phyloP scores from a whole-genome alignment of 2,888 invertebrate species.

The Ectemnius lituratus region DNA sequence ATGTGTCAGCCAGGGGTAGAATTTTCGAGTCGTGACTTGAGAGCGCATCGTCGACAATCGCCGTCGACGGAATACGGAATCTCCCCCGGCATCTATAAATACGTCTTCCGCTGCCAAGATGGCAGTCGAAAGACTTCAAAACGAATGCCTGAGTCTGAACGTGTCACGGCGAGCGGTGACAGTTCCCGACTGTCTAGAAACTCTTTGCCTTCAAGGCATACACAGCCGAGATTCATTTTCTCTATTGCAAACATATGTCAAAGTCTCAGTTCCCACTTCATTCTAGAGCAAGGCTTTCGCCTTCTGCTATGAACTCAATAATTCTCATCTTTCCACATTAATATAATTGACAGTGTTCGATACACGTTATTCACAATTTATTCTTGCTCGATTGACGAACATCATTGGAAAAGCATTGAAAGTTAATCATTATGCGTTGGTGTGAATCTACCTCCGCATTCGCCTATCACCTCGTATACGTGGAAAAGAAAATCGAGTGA shows the following conservation, averaged over 20 bases:
- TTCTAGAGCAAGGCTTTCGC: too few species aligned
- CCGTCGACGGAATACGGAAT: slow-evolving; percentile 60
- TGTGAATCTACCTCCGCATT: not conserved
- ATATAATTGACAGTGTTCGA: not conserved
- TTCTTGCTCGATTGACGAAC: not conserved
- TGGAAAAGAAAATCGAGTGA: slow-evolving; percentile 19
- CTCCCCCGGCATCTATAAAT: slow-evolving; percentile 53
- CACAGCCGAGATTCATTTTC: too few species aligned
- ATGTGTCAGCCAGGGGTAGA: slow-evolving; percentile 48
- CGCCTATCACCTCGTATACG: not conserved
- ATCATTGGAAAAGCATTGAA: not conserved
- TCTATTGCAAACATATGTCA: too few species aligned
- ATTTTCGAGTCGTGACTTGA: slow-evolving; percentile 58
- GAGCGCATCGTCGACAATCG: slow-evolving; percentile 54
- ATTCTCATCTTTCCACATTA: not conserved
- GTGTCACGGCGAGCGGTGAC: too few species aligned
- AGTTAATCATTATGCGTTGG: not conserved
- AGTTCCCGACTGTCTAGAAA: too few species aligned
- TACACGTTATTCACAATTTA: too few species aligned
- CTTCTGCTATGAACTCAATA: too few species aligned
- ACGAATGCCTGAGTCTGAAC: slow-evolving; percentile 13
- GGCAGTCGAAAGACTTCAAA: slow-evolving; percentile 43
- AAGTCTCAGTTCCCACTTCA: too few species aligned
- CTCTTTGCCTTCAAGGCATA: too few species aligned
- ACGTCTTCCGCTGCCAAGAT: slow-evolving; percentile 49